Base-by-base conservation (phyloP, 1,140 invertebrate species). In the Streblospio benedicti region DNA sequence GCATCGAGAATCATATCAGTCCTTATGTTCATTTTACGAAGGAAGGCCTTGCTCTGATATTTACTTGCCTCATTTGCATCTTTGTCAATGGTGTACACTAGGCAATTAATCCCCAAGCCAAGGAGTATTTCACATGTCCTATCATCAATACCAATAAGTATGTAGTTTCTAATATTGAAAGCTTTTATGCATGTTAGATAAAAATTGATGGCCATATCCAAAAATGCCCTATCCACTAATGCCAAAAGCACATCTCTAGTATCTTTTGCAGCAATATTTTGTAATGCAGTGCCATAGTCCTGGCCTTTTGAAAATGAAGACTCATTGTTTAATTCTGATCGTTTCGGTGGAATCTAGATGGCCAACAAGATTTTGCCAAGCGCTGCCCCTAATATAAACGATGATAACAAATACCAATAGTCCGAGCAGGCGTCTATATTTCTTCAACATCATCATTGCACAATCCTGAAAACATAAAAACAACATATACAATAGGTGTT, bases 1-100 rank as follows among this genome's bases (percentile, higher is more conserved):
- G 60, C 60, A 28, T 62, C 60, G 2, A 62, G 47, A n/a, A 62
- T 57, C 44, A 62, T 49, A 30, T 58, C 43, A n/a, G 60, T 62
- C 14, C 60, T 43, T 12, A 57, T 49, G 31, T 62, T 62, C 60
- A 62, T 62, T 38, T 62, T 62, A 16, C 55, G 38, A 18, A 58
- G 51, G 60, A 62, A 62, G 49, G 33, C 60, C n/a, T 31, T 43
- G 32, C 45, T 50, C 0, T 28, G 28, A 35, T 57, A 62, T 9
- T 23, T n/a, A 4, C 18, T 49, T 14, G 51, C 33, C 41, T 59
- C 32, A n/a, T 49, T 49, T 9, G 60, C 25, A n/a, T 62, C 32
- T 6, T 27, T 16, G 32, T 62, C 60, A 16, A 35, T 31, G 12
- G 25, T 20, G 53, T 47, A 57, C 23, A 61, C 4, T 32, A 25